Base-by-base conservation (phyloP, 1,140 invertebrate species). In the Nephotettix cincticeps region DNA sequence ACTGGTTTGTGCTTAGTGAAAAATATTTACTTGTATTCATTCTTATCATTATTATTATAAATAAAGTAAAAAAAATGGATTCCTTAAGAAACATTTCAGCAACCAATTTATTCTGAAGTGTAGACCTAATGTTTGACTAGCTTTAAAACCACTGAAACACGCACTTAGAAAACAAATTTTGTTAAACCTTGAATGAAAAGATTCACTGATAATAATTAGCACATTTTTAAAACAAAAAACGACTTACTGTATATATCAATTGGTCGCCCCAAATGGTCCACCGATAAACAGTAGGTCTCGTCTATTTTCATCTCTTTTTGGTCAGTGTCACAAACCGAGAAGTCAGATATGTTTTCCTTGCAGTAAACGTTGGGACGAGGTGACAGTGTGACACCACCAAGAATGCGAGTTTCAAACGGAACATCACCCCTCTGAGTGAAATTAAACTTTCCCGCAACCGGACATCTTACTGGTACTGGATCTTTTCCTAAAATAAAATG, bases 391-490 rank as follows among this genome's bases (percentile, higher is more conserved):
- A 98, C 94, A 80, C 97, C 96, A 61, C 96, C 94, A 40, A 96
- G 83, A 78, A 98, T 98, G 80, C 96, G 85, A 1, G 96, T 98
- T 82, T 91, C 91, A 79, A 98, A 98, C 19, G 86, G 87, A 51
- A 94, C 90, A 73, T 96, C 94, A 30, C 94, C 94, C 75, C 83
- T 87, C 82, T 99, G 96, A 0, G 89, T 89, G 78, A 99, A 99
- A 79, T 91, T 93, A 77, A 95, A 99, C 82, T 98, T 97, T 9
- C 97, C 97, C 51, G 95, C 97, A 0, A 99, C 90, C 0, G 97
- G 97, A 82, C 97, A 99, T 61, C 94, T 88, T 6, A 99, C 91
- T 2, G 95, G 92, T 0, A 95, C 90, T 0, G 97, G 97, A 82
- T 96, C 91, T 80, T 93, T 92, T 28, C 94, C 94, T 92, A 77